Percentiles rank a stretch among this genome's conserved stretches.
Evolutionary conservation across 2,113 vertebrate species (phyloP).

Genomic region (Archocentrus centrarchus): DNA sequence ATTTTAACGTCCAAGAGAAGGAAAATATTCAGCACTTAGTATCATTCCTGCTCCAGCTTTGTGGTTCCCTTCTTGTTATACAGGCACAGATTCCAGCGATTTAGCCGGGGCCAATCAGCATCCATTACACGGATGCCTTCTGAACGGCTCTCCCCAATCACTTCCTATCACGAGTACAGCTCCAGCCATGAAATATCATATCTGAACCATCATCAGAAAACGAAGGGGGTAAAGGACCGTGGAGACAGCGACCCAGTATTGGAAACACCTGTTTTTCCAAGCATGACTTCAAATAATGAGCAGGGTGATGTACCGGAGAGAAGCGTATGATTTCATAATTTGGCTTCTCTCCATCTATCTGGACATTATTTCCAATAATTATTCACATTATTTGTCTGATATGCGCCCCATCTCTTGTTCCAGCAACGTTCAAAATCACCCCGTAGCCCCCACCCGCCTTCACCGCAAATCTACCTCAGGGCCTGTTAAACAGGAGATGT

Average conservation of each 20-base stretch:
- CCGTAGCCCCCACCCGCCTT: not conserved
- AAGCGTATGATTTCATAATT: slow-evolving; percentile 81
- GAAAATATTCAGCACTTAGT: slow-evolving; percentile 47
- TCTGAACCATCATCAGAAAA: slow-evolving; percentile 77
- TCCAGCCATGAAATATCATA: slow-evolving; percentile 81
- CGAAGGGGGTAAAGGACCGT: slow-evolving; percentile 54
- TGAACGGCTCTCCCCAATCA: slow-evolving; percentile 72
- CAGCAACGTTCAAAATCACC: slow-evolving; percentile 46
- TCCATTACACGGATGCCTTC: slow-evolving; percentile 81
- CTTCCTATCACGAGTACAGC: slow-evolving; percentile 66
- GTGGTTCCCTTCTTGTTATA: slow-evolving; percentile 57
- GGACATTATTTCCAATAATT: slow-evolving; percentile 80
- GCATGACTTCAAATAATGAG: slow-evolving; percentile 78
- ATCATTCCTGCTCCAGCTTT: slow-evolving; percentile 39
- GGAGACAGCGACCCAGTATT: slow-evolving; percentile 73
- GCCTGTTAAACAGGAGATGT: slow-evolving; percentile 39
- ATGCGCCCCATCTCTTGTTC: slow-evolving; percentile 29
- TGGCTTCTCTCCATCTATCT: slow-evolving; percentile 74
- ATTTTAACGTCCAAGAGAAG: slow-evolving; percentile 40
- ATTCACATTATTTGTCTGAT: slow-evolving; percentile 72
- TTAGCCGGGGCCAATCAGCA: slow-evolving; percentile 75
- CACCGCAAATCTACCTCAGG: slow-evolving; percentile 43
- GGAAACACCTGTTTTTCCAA: slow-evolving; percentile 84
- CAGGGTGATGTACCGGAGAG: slow-evolving; percentile 62
- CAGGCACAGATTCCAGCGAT: slow-evolving; percentile 52